These are phyloP conservation scores for Haliclona indistincta DNA, from an alignment of 37 sponge, comb jelly and placozoan genomes.

Conservation along the genomic window DNA sequence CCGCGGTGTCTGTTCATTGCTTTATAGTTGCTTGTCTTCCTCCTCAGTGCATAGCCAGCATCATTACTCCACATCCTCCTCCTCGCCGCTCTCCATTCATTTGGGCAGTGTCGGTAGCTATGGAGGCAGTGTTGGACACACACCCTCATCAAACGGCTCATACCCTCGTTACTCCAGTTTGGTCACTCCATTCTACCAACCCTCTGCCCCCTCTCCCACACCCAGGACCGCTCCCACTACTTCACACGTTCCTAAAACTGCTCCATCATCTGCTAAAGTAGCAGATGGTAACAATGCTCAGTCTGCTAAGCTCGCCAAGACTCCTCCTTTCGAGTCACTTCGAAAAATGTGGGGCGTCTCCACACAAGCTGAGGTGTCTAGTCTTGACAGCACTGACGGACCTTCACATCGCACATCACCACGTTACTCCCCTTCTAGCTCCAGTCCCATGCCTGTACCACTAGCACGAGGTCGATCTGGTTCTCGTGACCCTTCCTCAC, in stretches of 20 bases:
- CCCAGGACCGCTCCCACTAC: not conserved
- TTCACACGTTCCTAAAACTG: not conserved
- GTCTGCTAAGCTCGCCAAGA: not conserved
- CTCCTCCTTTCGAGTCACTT: not conserved
- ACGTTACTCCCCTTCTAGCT: not conserved
- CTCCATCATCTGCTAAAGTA: too few species aligned
- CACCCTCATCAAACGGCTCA: conserved; percentile 40
- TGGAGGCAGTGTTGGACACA: not conserved
- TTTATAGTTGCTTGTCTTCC: not conserved
- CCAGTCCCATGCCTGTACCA: not conserved
- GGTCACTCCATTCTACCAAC: conserved; percentile 51
- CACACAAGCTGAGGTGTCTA: too few species aligned
- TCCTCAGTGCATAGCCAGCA: not conserved
- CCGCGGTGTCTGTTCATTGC: not conserved
- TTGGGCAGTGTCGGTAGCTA: not conserved
- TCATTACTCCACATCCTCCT: conserved; percentile 6
- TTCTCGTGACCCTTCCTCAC: not conserved
- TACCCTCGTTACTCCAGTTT: conserved; percentile 23
- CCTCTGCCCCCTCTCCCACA: not conserved
- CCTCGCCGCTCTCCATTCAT: not conserved
- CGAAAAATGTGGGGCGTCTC: not conserved
- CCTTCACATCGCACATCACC: not conserved
- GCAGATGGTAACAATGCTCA: too few species aligned
- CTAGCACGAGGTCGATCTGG: too few species aligned
- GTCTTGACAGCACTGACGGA: not conserved